A percentile compares a stretch with the other conserved stretches of the same genome.
phyloP scores from a whole-genome alignment of 2,888 invertebrate species.

The Hipparchia semele region DNA sequence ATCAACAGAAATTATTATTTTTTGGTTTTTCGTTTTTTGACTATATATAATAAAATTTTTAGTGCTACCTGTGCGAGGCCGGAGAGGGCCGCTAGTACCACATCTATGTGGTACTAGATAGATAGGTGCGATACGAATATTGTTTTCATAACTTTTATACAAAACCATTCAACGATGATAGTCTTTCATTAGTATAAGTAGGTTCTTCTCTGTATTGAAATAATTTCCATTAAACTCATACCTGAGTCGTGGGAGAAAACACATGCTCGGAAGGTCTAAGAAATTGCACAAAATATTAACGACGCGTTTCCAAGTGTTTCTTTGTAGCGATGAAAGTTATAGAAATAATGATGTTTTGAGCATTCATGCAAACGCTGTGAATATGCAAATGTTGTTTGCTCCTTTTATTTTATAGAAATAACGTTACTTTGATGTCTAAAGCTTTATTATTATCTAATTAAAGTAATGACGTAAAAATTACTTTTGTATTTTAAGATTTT shows the following conservation, averaged over 20 bases:
- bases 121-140: no score
- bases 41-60: no score
- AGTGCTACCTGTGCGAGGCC: no score
- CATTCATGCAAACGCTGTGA: constrained; percentile 1
- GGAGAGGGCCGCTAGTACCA: no score
- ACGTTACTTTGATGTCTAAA: constrained; percentile 1
- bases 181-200: neutral
- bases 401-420: constrained; percentile 5
- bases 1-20: no score
- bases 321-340: constrained; percentile 18
- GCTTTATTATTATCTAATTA: neutral
- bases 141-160: no score
- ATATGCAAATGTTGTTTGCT: neutral
- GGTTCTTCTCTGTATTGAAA: neutral
- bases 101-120: no score
- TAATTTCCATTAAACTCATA: neutral
- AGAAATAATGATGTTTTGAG: constrained; percentile 21
- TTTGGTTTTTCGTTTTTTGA: no score
- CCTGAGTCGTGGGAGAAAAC: constrained; percentile 24
- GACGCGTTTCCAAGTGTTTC: constrained; percentile 16
- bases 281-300: constrained; percentile 34
- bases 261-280: constrained; percentile 31
- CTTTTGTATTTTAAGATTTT: no score
- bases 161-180: neutral
- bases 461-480: no score